Percentiles rank a stretch among this genome's conserved stretches.
These are phyloP conservation scores for Rattus rattus DNA, from an alignment of 2,113 vertebrate species.

Conservation along the genomic window DNA sequence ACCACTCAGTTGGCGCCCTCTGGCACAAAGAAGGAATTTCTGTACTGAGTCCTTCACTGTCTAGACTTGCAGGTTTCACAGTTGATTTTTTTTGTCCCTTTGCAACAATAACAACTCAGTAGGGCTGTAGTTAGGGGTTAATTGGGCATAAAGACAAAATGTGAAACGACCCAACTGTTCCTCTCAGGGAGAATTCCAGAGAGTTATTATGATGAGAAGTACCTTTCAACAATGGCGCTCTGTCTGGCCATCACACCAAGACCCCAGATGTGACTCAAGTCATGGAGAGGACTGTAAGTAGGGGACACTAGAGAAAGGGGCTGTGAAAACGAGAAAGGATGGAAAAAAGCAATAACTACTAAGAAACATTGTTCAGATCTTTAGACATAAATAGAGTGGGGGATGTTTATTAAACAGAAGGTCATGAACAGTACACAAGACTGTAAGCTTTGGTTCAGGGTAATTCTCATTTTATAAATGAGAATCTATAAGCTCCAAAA, in stretches of 20 bases:
- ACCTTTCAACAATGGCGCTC: slow-evolving; percentile 40
- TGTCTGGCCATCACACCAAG: not conserved
- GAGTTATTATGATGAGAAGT: slow-evolving; percentile 22
- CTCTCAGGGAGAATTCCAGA: slow-evolving; percentile 36
- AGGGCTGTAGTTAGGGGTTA: slow-evolving; percentile 69
- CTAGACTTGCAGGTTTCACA: slow-evolving; percentile 54
- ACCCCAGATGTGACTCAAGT: not conserved
- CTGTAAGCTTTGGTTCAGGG: not conserved
- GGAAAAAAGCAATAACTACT: not conserved
- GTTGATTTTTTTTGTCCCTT: not conserved
- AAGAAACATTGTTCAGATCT: not conserved
- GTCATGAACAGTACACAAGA: not conserved
- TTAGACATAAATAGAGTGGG: not conserved
- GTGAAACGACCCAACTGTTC: slow-evolving; percentile 49
- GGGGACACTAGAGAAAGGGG: rapidly evolving
- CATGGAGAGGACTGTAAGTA: not conserved
- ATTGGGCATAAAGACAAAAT: slow-evolving; percentile 77
- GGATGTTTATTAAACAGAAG: not conserved
- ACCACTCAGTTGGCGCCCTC: not conserved
- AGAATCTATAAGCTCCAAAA: slow-evolving; percentile 22
- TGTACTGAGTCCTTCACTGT: slow-evolving; percentile 30
- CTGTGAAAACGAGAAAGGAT: not conserved
- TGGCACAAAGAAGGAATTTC: not conserved
- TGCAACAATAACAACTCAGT: slow-evolving; percentile 60
- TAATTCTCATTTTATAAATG: not conserved